phyloP scores from a whole-genome alignment of 1,140 invertebrate species.

The Drosophila subobscura region DNA sequence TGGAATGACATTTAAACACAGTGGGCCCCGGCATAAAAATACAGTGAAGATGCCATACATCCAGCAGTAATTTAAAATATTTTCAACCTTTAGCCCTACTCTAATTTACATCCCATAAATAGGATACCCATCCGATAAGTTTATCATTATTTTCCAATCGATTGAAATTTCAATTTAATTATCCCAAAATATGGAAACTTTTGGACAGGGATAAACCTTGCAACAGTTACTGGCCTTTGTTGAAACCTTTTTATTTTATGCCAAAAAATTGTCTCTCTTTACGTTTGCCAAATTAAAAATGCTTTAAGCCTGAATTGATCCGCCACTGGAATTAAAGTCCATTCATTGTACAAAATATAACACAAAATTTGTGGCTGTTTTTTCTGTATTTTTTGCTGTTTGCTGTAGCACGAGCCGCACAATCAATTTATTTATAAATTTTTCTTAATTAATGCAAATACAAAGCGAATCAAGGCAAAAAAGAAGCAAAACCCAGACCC shows the following conservation, averaged over 20 bases:
- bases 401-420: conserved; percentile 49
- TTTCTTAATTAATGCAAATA: conserved; percentile 77
- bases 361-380: conserved; percentile 33
- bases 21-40: too few relatives aligned
- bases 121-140: background rate
- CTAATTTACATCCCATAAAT: background rate
- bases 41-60: too few relatives aligned
- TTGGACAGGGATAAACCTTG: background rate
- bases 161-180: conserved; percentile 6
- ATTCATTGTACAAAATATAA: conserved; percentile 60
- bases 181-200: conserved; percentile 9
- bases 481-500: conserved; percentile 17
- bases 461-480: conserved; percentile 26
- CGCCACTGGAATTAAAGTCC: conserved; percentile 64
- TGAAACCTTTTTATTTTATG: conserved; percentile 12
- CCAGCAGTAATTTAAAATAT: too few relatives aligned
- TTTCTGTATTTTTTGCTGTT: conserved; percentile 18
- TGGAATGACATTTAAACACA: too few relatives aligned
- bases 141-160: conserved; percentile 28
- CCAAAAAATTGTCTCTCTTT: conserved; percentile 11
- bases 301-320: conserved; percentile 52
- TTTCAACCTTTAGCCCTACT: background rate
- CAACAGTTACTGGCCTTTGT: conserved; percentile 3
- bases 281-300: conserved; percentile 37
- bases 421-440: conserved; percentile 76